Evolutionary conservation across 2,113 vertebrate genomes (phyloP), one percentile per base, ranked within the genome.

Genomic region (Oncorhynchus clarkii): DNA sequence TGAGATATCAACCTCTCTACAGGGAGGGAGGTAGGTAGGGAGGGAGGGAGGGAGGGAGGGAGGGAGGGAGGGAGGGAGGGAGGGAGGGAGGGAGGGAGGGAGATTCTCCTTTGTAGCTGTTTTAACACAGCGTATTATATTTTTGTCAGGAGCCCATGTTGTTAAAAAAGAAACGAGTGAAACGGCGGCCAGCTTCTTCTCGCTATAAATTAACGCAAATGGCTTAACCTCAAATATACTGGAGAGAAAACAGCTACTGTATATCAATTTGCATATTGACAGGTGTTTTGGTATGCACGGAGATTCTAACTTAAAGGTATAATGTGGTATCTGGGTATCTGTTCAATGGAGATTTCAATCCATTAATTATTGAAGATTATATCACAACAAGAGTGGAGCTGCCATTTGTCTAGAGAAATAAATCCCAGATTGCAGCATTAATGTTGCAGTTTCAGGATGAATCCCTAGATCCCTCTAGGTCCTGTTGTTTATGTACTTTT

Each of bases 11-110:
- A 11, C 18, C 54, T 57, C 16, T 57, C 54, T 18, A 57, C 51
- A 16, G 39, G 9, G 39, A 11, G 9, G 9, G 9, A 2, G 39
- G 2, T 1, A 2, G 1, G 1, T 7, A 2, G 34, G 0, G 1
- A 34, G 6, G 2, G 34, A 7, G 34, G 7, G 34, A 8, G 6
- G 1, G 6, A 39, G 34, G 2, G 34, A 34, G 31, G 6, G 5
- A 6, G 31, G 6, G 31, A 34, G 31, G 0, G 7, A 39, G 34
- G 8, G 6, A 6, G 5, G 8, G 34, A 8, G 34, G 0, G 5
- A 34, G 31, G 2, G 49, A 39, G 34, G 1, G 1, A 8, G 34
- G 8, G 34, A 7, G 31, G 0, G 5, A 14, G 51, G 0, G 54
- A 57, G 16, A 57, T 57, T 57, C 16, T 57, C 51, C 51, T 18